phyloP scores from a whole-genome alignment of 2,113 vertebrate genomes.

The Corydoras sp. region DNA sequence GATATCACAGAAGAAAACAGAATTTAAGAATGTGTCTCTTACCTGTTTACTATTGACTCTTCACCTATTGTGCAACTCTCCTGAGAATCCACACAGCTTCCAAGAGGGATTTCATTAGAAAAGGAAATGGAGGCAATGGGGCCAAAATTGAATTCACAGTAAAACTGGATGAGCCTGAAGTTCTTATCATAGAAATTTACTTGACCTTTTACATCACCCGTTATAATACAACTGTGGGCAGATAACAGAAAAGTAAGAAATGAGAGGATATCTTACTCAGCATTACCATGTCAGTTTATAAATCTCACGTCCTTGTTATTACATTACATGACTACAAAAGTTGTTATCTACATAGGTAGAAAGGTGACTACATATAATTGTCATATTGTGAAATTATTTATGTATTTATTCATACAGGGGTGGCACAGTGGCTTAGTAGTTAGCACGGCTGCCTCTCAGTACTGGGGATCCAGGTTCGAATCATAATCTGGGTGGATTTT shows the following conservation, averaged over 20 bases:
- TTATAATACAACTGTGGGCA: conserved; percentile 73
- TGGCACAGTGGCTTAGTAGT: no score
- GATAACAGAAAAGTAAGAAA: neutral
- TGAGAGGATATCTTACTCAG: neutral
- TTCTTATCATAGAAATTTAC: conserved; percentile 75
- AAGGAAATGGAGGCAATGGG: conserved; percentile 79
- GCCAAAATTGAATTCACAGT: conserved; percentile 64
- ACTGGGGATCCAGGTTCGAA: no score
- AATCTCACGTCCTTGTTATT: no score
- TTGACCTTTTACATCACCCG: conserved; percentile 72
- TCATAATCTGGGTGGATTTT: no score
- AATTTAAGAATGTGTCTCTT: conserved; percentile 24
- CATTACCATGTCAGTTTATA: no score
- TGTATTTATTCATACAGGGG: no score
- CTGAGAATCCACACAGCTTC: conserved; percentile 33
- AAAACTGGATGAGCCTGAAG: conserved; percentile 64
- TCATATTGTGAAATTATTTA: no score
- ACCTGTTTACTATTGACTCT: conserved; percentile 67
- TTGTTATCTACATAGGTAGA: neutral
- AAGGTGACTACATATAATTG: neutral
- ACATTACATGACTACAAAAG: no score
- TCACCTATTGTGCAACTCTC: conserved; percentile 48
- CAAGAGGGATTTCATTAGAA: conserved; percentile 51
- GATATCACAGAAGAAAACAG: neutral
- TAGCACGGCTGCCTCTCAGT: no score